Evolutionary conservation across 2,888 invertebrate genomes (phyloP).

Genomic region (Ceratothoa steindachneri): DNA sequence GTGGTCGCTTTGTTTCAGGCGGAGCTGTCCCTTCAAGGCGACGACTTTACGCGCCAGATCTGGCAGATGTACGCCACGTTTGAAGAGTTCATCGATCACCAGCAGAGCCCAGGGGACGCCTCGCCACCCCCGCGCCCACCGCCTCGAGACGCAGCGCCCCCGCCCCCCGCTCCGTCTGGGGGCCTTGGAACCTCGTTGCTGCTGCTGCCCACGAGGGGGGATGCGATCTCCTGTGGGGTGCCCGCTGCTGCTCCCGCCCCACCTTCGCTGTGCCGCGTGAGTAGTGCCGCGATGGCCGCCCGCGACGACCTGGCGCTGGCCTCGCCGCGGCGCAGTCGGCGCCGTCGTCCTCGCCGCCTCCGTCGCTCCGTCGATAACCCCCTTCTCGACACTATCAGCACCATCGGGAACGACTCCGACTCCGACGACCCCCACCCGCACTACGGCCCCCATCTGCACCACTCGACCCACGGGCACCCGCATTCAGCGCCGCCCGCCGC

Average conservation of each 20-base stretch:
- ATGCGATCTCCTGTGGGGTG: conserved; percentile 17
- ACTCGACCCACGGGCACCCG: neutral
- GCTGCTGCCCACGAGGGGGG: conserved; percentile 7
- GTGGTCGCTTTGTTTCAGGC: no score
- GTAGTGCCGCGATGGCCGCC: conserved; percentile 25
- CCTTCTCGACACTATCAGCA: conserved; percentile 52
- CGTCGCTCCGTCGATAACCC: conserved; percentile 49
- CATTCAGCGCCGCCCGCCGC: conserved; percentile 6
- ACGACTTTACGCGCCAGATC: conserved; percentile 53
- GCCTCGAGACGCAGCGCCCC: conserved; percentile 24
- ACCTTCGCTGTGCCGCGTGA: conserved; percentile 15
- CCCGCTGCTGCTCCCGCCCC: conserved; percentile 11
- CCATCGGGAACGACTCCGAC: conserved; percentile 51
- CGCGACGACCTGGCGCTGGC: conserved; percentile 40
- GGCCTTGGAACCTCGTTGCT: conserved; percentile 23
- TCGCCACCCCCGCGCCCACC: neutral
- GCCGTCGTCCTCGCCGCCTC: conserved; percentile 26
- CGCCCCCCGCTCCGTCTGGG: conserved; percentile 36
- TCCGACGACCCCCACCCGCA: conserved; percentile 43
- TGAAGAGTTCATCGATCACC: conserved; percentile 51
- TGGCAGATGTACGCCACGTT: conserved; percentile 53
- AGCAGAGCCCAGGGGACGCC: conserved; percentile 30
- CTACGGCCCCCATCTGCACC: conserved; percentile 15
- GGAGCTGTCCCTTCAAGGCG: conserved; percentile 52
- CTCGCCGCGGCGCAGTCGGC: conserved; percentile 30